These are phyloP conservation scores for Carassius gibelio DNA, from an alignment of 2,113 vertebrate genomes.

Conservation along the genomic window DNA sequence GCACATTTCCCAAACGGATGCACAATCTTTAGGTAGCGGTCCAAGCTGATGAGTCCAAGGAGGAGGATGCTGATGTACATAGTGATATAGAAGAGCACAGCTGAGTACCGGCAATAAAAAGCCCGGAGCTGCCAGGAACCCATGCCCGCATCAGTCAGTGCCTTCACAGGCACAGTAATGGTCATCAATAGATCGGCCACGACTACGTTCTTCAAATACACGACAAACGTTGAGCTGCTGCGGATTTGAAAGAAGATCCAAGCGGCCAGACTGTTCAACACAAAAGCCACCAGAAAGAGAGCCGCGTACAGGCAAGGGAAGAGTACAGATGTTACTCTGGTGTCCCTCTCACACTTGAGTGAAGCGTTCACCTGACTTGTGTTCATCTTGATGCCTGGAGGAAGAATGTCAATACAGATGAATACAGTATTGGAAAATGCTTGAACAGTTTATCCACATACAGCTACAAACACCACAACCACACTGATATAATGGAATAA, in stretches of 20 bases:
- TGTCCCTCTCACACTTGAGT: conserved; percentile 67
- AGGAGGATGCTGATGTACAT: conserved; percentile 83
- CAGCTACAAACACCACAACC: background rate
- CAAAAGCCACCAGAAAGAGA: conserved; percentile 78
- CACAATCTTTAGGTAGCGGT: conserved; percentile 81
- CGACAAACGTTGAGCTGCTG: conserved; percentile 80
- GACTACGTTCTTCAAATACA: conserved; percentile 80
- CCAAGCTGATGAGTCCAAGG: conserved; percentile 80
- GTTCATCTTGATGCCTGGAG: conserved; percentile 68
- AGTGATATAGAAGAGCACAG: conserved; percentile 78
- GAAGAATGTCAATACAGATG: conserved; percentile 20
- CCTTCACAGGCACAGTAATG: conserved; percentile 73
- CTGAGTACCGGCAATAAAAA: conserved; percentile 76
- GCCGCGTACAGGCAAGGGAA: conserved; percentile 78
- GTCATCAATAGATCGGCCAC: conserved; percentile 80
- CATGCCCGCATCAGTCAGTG: conserved; percentile 70
- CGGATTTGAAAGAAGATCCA: conserved; percentile 85
- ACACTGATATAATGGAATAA: background rate
- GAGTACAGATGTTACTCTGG: conserved; percentile 68
- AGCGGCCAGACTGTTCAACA: conserved; percentile 82
- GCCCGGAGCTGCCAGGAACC: conserved; percentile 66
- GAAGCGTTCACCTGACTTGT: conserved; percentile 69
- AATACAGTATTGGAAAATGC: background rate
- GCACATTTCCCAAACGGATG: conserved; percentile 68
- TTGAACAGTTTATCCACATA: background rate